These are phyloP conservation scores for Orthonychiurus folsomi DNA, from an alignment of 2,888 invertebrate species.

Conservation along the genomic window DNA sequence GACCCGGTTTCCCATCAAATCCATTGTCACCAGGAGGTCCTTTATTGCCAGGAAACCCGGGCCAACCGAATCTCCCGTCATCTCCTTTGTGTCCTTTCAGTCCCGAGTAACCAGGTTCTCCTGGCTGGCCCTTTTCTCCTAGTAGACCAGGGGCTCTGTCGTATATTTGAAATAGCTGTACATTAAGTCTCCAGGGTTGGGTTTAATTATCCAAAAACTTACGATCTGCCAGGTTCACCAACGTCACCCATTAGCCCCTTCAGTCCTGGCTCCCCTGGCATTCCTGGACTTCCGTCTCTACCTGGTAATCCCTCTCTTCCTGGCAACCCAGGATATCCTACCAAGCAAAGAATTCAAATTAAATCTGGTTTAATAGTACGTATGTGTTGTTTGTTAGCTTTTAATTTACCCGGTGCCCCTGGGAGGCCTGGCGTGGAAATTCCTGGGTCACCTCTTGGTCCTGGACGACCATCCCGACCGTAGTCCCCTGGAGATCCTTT, in stretches of 20 bases:
- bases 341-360: background rate
- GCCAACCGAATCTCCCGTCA: slow-evolving; percentile 43
- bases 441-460: slow-evolving; percentile 30
- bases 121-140: slow-evolving; percentile 41
- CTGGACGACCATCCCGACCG: slow-evolving; percentile 42
- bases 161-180: no score
- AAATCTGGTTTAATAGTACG: no score
- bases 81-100: slow-evolving; percentile 30
- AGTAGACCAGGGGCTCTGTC: slow-evolving; percentile 17
- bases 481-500: slow-evolving; percentile 56
- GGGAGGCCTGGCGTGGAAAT: slow-evolving; percentile 55
- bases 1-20: slow-evolving; percentile 44
- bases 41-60: slow-evolving; percentile 45
- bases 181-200: no score
- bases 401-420: slow-evolving; percentile 40
- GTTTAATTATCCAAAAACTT: no score
- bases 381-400: no score
- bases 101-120: slow-evolving; percentile 49
- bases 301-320: slow-evolving; percentile 43
- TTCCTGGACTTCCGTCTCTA: slow-evolving; percentile 30
- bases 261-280: slow-evolving; percentile 39
- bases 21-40: slow-evolving; percentile 45
- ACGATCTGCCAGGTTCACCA: slow-evolving; percentile 15
- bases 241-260: slow-evolving; percentile 47
- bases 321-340: slow-evolving; percentile 40